Conservation (phyloP, 2,113 vertebrate genomes). For the Ameiurus melas region DNA sequence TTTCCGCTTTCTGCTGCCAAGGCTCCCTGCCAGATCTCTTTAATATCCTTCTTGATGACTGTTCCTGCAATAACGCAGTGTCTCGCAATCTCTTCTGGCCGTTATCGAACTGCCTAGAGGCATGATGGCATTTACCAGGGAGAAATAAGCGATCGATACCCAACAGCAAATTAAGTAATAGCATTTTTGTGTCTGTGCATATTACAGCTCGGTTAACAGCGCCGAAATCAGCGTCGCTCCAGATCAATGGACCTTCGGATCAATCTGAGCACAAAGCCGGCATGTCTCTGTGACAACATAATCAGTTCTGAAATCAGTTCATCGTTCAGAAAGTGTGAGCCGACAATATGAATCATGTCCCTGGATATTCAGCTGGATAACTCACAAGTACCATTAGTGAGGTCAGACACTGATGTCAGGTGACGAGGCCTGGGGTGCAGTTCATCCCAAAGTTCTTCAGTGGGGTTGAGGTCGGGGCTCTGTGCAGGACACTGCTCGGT, state of each 20-base stretch:
- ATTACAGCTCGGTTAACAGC: conserved; percentile 75
- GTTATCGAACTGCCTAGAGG: conserved; percentile 52
- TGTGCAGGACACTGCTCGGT: not conserved
- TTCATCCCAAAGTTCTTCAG: not conserved
- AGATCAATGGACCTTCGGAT: conserved; percentile 63
- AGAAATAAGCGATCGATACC: conserved; percentile 73
- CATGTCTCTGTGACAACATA: conserved; percentile 60
- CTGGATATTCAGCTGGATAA: conserved; percentile 30
- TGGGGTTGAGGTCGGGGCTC: not conserved
- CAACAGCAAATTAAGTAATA: conserved; percentile 77
- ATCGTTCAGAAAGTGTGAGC: conserved; percentile 60
- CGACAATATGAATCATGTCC: conserved; percentile 57
- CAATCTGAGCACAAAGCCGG: conserved; percentile 66
- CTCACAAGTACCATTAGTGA: not conserved
- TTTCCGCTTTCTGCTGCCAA: conserved; percentile 39
- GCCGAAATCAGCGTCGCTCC: conserved; percentile 60
- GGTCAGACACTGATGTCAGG: not conserved
- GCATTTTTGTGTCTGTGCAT: conserved; percentile 68
- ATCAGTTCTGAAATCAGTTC: conserved; percentile 46
- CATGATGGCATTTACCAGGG: conserved; percentile 65
- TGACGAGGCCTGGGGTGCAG: not conserved
- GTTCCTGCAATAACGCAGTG: conserved; percentile 53
- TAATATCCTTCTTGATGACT: conserved; percentile 45
- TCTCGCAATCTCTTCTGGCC: conserved; percentile 54
- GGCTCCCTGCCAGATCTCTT: conserved; percentile 51